Evolutionary conservation across 2,797 vertebrate species (phyloP).

Genomic region (Intellagama lesueurii): DNA sequence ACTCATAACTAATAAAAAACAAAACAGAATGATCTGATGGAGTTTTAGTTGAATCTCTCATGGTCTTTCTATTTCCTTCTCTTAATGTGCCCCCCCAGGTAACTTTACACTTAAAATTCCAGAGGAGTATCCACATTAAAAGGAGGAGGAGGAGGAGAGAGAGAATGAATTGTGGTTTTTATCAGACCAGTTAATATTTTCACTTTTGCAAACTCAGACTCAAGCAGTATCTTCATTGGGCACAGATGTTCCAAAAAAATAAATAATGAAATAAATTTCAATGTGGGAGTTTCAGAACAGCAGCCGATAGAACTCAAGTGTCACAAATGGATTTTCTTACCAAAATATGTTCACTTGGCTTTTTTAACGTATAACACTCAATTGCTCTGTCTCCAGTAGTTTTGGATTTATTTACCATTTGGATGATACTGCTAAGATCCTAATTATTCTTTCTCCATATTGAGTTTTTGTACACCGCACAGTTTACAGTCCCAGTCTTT

Average conservation of each 20-base stretch:
- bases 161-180: not conserved
- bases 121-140: not conserved
- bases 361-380: not conserved
- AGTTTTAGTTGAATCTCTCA: slow-evolving; percentile 1
- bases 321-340: not conserved
- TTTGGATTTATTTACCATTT: not conserved
- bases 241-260: not conserved
- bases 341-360: not conserved
- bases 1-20: slow-evolving; percentile 64
- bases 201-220: not conserved
- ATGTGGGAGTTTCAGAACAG: not conserved
- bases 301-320: not conserved
- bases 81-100: not conserved
- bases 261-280: not conserved
- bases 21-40: slow-evolving; percentile 57
- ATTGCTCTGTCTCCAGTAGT: not conserved
- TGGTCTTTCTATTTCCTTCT: too few species aligned
- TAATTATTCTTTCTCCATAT: not conserved
- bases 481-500: not conserved
- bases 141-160: not conserved
- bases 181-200: not conserved
- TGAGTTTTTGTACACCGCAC: not conserved
- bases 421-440: not conserved
- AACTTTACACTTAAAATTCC: slow-evolving; percentile 50
- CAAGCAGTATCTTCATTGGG: not conserved